Percentiles rank a stretch among this genome's conserved stretches.
Evolutionary conservation across 1,140 invertebrate species (phyloP).

Genomic region (Achatina immaculata): DNA sequence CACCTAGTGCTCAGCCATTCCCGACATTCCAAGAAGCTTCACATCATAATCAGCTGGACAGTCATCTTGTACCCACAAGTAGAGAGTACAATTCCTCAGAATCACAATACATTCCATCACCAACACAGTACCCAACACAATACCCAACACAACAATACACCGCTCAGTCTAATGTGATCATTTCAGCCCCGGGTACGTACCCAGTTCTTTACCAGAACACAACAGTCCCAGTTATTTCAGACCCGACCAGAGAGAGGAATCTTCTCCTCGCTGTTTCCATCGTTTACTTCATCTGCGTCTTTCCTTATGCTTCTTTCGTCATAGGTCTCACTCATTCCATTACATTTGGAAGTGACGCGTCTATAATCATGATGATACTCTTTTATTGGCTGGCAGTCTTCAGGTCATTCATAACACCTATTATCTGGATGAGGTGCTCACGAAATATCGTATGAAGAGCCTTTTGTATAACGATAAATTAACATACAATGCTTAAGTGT

Average conservation of each 20-base stretch:
- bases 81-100: not conserved
- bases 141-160: not conserved
- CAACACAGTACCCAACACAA: too few relatives aligned
- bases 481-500: too few relatives aligned
- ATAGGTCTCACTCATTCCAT: not conserved
- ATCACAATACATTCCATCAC: not conserved
- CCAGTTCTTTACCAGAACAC: not conserved
- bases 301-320: not conserved
- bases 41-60: not conserved
- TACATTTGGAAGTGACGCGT: not conserved
- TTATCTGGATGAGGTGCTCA: not conserved
- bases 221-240: too few relatives aligned
- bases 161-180: not conserved
- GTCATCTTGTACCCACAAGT: not conserved
- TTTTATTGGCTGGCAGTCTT: not conserved
- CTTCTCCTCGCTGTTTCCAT: not conserved
- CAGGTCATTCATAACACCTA: slow-evolving; percentile 2
- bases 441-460: too few relatives aligned
- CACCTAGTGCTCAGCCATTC: not conserved
- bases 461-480: too few relatives aligned
- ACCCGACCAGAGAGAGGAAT: not conserved
- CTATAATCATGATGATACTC: not conserved
- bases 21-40: not conserved
- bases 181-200: not conserved
- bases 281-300: not conserved